These are phyloP conservation scores for Tipula helvola DNA, from an alignment of 2,888 invertebrate genomes.

Conservation along the genomic window DNA sequence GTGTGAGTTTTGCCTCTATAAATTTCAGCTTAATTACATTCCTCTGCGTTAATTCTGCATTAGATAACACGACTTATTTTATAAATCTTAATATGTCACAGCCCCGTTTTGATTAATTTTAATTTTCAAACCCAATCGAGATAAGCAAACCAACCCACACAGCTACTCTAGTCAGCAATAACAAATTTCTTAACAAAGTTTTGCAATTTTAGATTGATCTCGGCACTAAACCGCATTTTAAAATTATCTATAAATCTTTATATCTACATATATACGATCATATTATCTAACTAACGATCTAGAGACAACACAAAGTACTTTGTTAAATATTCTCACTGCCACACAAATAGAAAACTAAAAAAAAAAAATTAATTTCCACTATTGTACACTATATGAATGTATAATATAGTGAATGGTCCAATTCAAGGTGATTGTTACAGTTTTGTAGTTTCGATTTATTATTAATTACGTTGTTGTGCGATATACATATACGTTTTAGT, in stretches of 20 bases:
- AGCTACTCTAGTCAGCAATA: neutral
- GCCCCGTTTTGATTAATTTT: neutral
- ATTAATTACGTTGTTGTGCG: neutral
- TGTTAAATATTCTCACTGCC: neutral
- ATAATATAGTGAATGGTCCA: neutral
- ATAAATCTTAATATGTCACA: too few species aligned
- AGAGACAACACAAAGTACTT: neutral
- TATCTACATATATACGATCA: neutral
- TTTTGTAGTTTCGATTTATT: neutral
- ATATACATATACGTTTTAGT: neutral
- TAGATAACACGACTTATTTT: too few species aligned
- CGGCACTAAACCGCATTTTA: neutral
- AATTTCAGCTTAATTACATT: too few species aligned
- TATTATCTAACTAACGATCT: neutral
- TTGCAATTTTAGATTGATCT: neutral
- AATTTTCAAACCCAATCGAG: neutral
- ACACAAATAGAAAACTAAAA: neutral
- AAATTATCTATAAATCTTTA: neutral
- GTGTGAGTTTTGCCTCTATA: too few species aligned
- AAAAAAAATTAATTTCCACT: neutral
- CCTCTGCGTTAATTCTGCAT: too few species aligned
- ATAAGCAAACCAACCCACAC: neutral
- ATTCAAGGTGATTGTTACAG: neutral
- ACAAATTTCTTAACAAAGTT: neutral
- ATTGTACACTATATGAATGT: neutral